Conservation (phyloP, 2,888 invertebrate genomes). For the Cantharis lateralis region DNA sequence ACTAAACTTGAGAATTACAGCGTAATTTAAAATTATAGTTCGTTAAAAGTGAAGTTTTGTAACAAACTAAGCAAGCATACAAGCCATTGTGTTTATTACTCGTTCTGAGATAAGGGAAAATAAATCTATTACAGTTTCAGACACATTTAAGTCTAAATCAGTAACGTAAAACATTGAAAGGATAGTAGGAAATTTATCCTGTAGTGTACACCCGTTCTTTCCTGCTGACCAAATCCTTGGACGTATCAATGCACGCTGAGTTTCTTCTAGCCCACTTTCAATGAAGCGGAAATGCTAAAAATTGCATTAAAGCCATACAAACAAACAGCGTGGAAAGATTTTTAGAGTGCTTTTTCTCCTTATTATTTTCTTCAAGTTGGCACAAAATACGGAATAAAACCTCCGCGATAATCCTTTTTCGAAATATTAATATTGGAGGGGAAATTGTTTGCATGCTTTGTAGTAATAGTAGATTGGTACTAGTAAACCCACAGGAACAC, state of each 20-base stretch:
- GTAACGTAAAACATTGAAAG: slow-evolving; percentile 30
- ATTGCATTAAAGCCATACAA: slow-evolving; percentile 11
- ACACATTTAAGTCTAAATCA: slow-evolving; percentile 24
- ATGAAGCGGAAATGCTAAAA: slow-evolving; percentile 29
- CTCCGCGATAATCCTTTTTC: neutral
- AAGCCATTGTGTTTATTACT: neutral
- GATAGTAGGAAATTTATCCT: slow-evolving; percentile 43
- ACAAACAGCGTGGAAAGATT: slow-evolving; percentile 3
- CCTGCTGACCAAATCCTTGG: slow-evolving; percentile 46
- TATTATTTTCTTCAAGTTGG: neutral
- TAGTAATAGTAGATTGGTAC: slow-evolving; percentile 19
- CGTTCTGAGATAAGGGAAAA: slow-evolving; percentile 16
- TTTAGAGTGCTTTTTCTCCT: neutral
- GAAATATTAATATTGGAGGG: neutral
- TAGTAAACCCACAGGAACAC: slow-evolving; percentile 20
- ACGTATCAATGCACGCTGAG: slow-evolving; percentile 44
- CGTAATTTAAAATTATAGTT: neutral
- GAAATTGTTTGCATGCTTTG: slow-evolving; percentile 13
- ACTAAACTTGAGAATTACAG: neutral
- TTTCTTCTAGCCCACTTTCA: slow-evolving; percentile 35
- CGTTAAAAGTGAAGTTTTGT: neutral
- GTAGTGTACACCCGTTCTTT: slow-evolving; percentile 39
- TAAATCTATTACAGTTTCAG: slow-evolving; percentile 20
- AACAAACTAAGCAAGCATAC: neutral
- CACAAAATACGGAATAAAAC: neutral